A percentile compares a stretch with the other conserved stretches of the same genome.
Evolutionary conservation across 1,140 invertebrate genomes (phyloP).

Genomic region (Pentalonia nigronervosa): DNA sequence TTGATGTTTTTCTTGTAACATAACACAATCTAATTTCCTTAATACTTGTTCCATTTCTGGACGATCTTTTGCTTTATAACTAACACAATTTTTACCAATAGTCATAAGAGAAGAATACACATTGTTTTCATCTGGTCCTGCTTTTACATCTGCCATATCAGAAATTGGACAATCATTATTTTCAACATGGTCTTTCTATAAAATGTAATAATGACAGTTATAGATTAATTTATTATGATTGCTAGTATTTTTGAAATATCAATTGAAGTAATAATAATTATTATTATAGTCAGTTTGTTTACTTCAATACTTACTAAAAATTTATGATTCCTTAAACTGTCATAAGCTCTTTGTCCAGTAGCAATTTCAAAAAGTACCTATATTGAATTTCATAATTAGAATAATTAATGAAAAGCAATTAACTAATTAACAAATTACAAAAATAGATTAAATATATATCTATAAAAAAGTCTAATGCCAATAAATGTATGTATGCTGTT

Average conservation of each 20-base stretch:
- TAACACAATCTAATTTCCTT: constrained; percentile 63
- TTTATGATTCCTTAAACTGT: constrained; percentile 67
- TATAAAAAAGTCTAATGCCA: neutral
- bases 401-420: neutral
- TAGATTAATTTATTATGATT: neutral
- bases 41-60: constrained; percentile 73
- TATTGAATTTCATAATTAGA: constrained; percentile 23
- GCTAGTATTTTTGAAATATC: neutral
- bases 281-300: constrained; percentile 56
- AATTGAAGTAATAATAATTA: neutral
- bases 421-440: neutral
- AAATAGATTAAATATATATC: neutral
- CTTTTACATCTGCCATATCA: constrained; percentile 68
- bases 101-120: constrained; percentile 69
- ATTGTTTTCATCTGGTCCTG: constrained; percentile 65
- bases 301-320: constrained; percentile 63
- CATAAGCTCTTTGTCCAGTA: constrained; percentile 75
- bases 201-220: neutral
- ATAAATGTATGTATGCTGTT: neutral
- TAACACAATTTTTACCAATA: constrained; percentile 70
- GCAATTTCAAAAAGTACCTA: constrained; percentile 82
- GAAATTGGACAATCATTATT: constrained; percentile 64
- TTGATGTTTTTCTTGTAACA: constrained; percentile 41
- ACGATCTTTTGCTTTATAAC: constrained; percentile 67
- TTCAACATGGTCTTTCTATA: constrained; percentile 71